A percentile compares a stretch with the other conserved stretches of the same genome.
phyloP scores from a whole-genome alignment of 1,140 invertebrate species.

The Eubasilissa regina region DNA sequence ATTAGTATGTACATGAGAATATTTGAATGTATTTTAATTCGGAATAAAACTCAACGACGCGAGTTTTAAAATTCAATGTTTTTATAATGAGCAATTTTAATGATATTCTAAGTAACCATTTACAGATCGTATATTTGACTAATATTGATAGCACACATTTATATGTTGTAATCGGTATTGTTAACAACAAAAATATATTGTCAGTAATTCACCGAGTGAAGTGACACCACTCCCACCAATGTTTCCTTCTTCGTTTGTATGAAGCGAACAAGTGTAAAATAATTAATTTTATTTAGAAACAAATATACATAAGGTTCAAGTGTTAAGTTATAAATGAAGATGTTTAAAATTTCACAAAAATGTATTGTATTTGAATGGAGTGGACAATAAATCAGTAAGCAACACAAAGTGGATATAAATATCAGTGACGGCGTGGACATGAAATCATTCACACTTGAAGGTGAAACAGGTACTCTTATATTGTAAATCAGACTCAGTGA shows the following conservation, averaged over 20 bases:
- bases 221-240: too few species aligned
- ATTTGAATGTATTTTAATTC: background rate
- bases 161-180: constrained; percentile 2
- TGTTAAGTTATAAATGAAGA: too few species aligned
- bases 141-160: constrained; percentile 43
- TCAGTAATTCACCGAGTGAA: constrained; percentile 26
- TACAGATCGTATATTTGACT: constrained; percentile 40
- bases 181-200: constrained; percentile 33
- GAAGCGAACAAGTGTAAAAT: background rate
- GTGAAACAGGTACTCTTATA: constrained; percentile 38
- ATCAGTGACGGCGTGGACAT: background rate
- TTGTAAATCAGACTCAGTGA: constrained; percentile 23
- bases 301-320: too few species aligned
- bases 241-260: too few species aligned
- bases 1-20: constrained; percentile 33
- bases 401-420: background rate
- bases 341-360: too few species aligned
- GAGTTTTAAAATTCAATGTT: constrained; percentile 10
- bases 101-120: constrained; percentile 34
- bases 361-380: too few species aligned
- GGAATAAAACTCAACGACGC: constrained; percentile 12
- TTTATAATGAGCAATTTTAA: constrained; percentile 31
- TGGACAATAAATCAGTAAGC: background rate
- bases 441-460: constrained; percentile 4
- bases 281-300: too few species aligned